Conservation (phyloP, 2,797 vertebrate genomes). For the Sebastes matsubarae region DNA sequence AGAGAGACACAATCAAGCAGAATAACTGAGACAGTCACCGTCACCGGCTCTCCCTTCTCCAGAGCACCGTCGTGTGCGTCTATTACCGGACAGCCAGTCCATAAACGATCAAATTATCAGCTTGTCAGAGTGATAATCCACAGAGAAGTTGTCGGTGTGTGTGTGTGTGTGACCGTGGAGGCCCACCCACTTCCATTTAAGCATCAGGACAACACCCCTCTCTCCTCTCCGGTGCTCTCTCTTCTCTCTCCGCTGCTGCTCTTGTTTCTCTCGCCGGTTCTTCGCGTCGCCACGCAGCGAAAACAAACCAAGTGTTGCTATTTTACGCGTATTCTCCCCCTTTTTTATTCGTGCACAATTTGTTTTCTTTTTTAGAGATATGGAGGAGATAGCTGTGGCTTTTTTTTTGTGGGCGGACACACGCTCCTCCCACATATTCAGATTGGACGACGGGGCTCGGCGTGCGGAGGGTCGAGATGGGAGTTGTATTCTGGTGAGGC, state of each 20-base stretch:
- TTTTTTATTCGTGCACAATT: conserved; percentile 74
- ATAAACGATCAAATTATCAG: conserved; percentile 66
- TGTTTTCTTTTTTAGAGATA: conserved; percentile 69
- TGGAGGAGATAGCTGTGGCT: conserved; percentile 78
- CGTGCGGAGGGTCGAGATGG: conserved; percentile 80
- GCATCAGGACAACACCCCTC: conserved; percentile 80
- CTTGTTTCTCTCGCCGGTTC: conserved; percentile 31
- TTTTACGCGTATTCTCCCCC: conserved; percentile 62
- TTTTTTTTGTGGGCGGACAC: conserved; percentile 85
- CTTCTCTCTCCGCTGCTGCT: conserved; percentile 36
- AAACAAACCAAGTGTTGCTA: conserved; percentile 53
- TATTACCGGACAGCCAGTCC: conserved; percentile 58
- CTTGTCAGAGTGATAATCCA: conserved; percentile 72
- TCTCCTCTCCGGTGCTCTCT: too few species aligned
- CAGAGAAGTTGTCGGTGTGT: conserved; percentile 80
- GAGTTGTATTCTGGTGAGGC: conserved; percentile 83
- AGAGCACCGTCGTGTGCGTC: conserved; percentile 29
- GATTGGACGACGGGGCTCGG: conserved; percentile 80
- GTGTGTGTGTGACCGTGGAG: conserved; percentile 60
- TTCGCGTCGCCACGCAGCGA: conserved; percentile 56
- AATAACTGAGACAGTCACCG: conserved; percentile 73
- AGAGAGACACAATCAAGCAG: conserved; percentile 71
- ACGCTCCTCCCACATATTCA: conserved; percentile 87
- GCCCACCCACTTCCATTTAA: conserved; percentile 88
- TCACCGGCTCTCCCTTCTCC: conserved; percentile 51